Evolutionary conservation across 2,888 invertebrate genomes (phyloP), one percentile per base, ranked within the genome.

Genomic region (Pandemis heparana): DNA sequence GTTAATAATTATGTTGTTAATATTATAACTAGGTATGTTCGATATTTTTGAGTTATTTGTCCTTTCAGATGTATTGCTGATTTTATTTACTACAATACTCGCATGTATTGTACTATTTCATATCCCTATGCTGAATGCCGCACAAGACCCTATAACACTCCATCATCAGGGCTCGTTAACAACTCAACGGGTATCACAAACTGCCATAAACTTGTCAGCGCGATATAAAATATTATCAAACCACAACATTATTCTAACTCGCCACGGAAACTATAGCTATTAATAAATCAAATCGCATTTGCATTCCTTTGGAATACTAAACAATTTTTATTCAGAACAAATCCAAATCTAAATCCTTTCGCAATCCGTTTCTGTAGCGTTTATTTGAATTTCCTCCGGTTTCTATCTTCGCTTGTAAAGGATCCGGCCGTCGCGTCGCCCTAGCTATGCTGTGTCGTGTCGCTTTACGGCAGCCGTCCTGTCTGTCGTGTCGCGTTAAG

Each of bases 351-450:
- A 83, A 88, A 86, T 85, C 84, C 83, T 82, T 86, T 83, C 66
- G 79, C 80, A 78, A 79, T 82, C 79, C 80, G 81, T 79, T 81
- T 77, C 78, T 80, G 81, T 82, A 82, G 83, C 86, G 81, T 89
- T 87, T 88, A 89, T 90, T 90, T 86, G 85, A 89, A 89, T 86
- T 90, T 88, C 81, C 82, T 76, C 78, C 77, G 74, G 70, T 80
- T 82, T 79, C 77, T 81, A 80, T 80, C 79, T 76, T 76, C 77
- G 79, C 78, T 81, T 79, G 78, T 77, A 78, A 76, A 78, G 76
- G 77, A 80, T 83, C 77, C 63, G 76, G 76, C 77, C 79, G 43
- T 48, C 48, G 48, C 48, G 6, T 76, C 79, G 75, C 77, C 77
- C 78, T 77, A 77, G 75, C 77, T 75, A 75, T 74, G 77, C 78